A percentile compares a stretch with the other conserved stretches of the same genome.
Conservation (phyloP, 2,113 vertebrate genomes). For the Caracal caracal region DNA sequence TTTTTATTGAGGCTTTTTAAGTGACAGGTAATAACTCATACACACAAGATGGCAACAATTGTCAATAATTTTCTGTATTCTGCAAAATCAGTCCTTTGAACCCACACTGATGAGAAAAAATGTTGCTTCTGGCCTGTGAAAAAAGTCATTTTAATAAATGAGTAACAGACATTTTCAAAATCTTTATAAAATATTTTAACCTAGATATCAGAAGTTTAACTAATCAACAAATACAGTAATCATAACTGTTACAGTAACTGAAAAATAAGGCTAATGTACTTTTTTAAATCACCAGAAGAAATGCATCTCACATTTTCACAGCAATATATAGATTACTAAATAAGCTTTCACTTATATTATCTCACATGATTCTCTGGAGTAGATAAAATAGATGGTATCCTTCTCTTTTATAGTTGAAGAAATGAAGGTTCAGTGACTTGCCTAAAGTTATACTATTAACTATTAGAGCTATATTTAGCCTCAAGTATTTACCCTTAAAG, state of each 20-base stretch:
- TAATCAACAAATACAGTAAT: neutral
- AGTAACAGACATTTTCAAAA: constrained; percentile 24
- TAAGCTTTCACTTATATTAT: neutral
- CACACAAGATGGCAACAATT: neutral
- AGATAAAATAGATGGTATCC: neutral
- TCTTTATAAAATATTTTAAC: constrained; percentile 41
- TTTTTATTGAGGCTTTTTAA: constrained; percentile 36
- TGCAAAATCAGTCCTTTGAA: constrained; percentile 39
- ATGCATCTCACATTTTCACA: neutral
- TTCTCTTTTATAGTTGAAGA: neutral
- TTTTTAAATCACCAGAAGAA: constrained; percentile 30
- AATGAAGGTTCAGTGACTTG: neutral
- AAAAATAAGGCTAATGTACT: constrained; percentile 37
- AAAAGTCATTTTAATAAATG: neutral
- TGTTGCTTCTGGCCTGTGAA: neutral
- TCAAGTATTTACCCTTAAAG: neutral
- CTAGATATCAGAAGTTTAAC: constrained; percentile 11
- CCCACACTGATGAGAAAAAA: neutral
- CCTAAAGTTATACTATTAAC: constrained; percentile 10
- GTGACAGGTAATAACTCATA: neutral
- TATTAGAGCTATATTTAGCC: neutral
- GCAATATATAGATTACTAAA: neutral
- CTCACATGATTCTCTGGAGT: neutral
- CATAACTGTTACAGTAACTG: neutral
- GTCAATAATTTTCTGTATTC: constrained; percentile 42